Conservation (phyloP, 2,888 invertebrate species). For the Latrodectus hesperus region DNA sequence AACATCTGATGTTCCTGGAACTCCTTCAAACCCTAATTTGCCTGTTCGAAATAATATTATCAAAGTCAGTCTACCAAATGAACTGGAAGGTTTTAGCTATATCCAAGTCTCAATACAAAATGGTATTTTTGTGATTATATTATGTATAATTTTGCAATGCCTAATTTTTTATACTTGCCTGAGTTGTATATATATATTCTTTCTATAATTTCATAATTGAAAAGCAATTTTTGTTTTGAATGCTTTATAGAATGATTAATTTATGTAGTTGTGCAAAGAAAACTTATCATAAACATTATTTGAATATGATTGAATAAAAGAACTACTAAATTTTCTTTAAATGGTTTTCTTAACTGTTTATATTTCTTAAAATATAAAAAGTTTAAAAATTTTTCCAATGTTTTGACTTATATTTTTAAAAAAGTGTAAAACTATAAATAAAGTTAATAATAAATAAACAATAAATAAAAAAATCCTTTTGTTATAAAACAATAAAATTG, state of each 20-base stretch:
- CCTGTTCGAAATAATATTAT: constrained; percentile 79
- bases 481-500: too few species aligned
- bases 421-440: too few species aligned
- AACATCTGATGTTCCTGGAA: constrained; percentile 73
- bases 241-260: not conserved
- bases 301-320: too few species aligned
- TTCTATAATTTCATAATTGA: not conserved
- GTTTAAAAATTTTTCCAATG: too few species aligned
- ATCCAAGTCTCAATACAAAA: constrained; percentile 96
- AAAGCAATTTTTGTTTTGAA: not conserved
- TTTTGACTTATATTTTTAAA: too few species aligned
- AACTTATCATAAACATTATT: too few species aligned
- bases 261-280: too few species aligned
- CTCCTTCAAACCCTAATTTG: not conserved
- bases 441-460: too few species aligned
- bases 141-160: not conserved
- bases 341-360: too few species aligned
- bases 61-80: constrained; percentile 93
- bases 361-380: too few species aligned
- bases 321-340: too few species aligned
- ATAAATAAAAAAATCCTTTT: too few species aligned
- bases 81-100: constrained; percentile 95
- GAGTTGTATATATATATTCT: not conserved
- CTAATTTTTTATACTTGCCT: not conserved
- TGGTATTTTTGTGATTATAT: constrained; percentile 77